Percentiles rank a stretch among this genome's conserved stretches.
Conservation (phyloP, 2,113 vertebrate species). For the Zeus faber region DNA sequence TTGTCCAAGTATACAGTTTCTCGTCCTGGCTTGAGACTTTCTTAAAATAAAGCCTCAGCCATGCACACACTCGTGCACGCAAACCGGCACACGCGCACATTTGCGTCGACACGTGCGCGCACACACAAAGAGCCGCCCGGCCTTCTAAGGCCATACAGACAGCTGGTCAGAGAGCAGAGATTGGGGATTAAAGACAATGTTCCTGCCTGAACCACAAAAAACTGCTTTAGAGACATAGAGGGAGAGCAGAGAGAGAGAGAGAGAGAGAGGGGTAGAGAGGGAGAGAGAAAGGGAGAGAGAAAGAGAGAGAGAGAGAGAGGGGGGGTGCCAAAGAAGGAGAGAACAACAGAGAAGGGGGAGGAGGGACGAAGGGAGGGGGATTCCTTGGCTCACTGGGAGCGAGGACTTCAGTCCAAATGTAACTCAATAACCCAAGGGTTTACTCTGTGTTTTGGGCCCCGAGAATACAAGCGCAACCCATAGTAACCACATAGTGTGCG, state of each 20-base stretch:
- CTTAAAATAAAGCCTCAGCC: constrained; percentile 72
- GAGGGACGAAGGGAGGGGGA: constrained; percentile 27
- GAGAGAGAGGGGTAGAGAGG: not conserved
- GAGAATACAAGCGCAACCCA: not conserved
- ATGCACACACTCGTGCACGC: constrained; percentile 10
- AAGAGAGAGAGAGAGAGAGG: constrained; percentile 8
- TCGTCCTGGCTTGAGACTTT: constrained; percentile 69
- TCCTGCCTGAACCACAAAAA: constrained; percentile 46
- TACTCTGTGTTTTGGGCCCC: constrained; percentile 9
- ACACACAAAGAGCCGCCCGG: constrained; percentile 18
- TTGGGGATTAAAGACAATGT: constrained; percentile 65
- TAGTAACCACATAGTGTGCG: not conserved
- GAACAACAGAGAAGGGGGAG: not conserved
- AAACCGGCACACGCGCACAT: constrained; percentile 6
- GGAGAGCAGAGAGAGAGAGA: not conserved
- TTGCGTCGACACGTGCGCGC: not conserved
- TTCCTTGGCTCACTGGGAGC: constrained; percentile 35
- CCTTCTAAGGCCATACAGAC: constrained; percentile 70
- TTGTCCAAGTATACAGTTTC: constrained; percentile 74
- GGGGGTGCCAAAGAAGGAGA: not conserved
- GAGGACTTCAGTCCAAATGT: constrained; percentile 28
- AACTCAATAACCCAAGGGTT: too few relatives aligned
- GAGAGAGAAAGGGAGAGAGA: not conserved
- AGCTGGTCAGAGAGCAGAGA: constrained; percentile 61
- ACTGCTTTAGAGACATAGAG: constrained; percentile 33